Conservation (phyloP, 2,113 vertebrate genomes). For the Alosa alosa region DNA sequence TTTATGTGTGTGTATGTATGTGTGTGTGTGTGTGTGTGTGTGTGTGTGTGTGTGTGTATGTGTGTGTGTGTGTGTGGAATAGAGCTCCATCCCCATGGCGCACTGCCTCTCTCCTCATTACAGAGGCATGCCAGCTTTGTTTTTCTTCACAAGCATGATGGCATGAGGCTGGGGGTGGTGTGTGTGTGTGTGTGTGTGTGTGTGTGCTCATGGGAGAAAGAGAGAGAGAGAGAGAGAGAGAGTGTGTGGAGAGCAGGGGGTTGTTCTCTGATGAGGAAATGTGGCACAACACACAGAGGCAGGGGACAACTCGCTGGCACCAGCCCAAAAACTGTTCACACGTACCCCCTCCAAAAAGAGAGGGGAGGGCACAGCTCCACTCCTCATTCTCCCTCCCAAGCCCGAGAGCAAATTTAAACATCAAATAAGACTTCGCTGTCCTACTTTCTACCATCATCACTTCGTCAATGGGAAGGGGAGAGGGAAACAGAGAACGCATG, state of each 20-base stretch:
- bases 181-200: neutral
- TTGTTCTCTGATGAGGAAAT: conserved; percentile 66
- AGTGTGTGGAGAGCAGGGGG: conserved; percentile 24
- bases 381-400: neutral
- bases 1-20: conserved; percentile 19
- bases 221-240: neutral
- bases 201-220: neutral
- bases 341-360: conserved; percentile 45
- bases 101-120: conserved; percentile 70
- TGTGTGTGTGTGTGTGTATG: conserved; percentile 17
- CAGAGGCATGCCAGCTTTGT: conserved; percentile 78
- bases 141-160: conserved; percentile 72
- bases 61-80: conserved; percentile 47
- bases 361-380: conserved; percentile 16
- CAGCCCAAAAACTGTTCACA: conserved; percentile 62
- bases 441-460: conserved; percentile 63
- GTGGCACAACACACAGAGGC: conserved; percentile 68
- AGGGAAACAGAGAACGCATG: neutral
- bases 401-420: conserved; percentile 70
- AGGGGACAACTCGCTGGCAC: conserved; percentile 60
- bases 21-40: conserved; percentile 29
- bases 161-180: conserved; percentile 56
- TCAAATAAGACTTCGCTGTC: conserved; percentile 70
- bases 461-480: conserved; percentile 57
- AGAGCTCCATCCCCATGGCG: conserved; percentile 59